Conservation (phyloP, 2,888 invertebrate genomes). For the Nymphalis c-album region DNA sequence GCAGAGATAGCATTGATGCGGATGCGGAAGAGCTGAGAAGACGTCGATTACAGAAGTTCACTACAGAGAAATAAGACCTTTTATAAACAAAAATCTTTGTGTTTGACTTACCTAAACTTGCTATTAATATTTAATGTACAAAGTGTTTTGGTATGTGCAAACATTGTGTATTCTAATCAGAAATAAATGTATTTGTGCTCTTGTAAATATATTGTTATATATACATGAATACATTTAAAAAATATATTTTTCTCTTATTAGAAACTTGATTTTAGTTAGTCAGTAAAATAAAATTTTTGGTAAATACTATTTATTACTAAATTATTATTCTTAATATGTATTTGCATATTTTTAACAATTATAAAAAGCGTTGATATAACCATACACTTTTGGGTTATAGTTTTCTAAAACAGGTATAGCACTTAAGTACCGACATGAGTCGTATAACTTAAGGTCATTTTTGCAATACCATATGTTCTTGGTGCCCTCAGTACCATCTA, state of each 20-base stretch:
- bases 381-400: constrained; percentile 90
- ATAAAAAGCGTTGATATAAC: constrained; percentile 90
- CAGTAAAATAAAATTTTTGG: constrained; percentile 29
- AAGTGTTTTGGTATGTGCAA: constrained; percentile 75
- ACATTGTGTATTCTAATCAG: constrained; percentile 75
- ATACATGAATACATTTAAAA: constrained; percentile 76
- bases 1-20: constrained; percentile 71
- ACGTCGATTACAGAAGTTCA: constrained; percentile 89
- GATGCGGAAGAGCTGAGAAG: constrained; percentile 87
- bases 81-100: constrained; percentile 45
- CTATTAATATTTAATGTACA: constrained; percentile 73
- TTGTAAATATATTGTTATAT: constrained; percentile 80
- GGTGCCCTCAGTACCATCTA: constrained; percentile 78
- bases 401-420: constrained; percentile 86
- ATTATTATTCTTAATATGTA: constrained; percentile 30
- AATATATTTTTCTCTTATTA: constrained; percentile 48
- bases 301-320: constrained; percentile 35
- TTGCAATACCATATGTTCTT: constrained; percentile 92
- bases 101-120: constrained; percentile 65
- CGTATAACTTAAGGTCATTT: constrained; percentile 84
- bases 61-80: constrained; percentile 70
- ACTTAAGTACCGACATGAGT: constrained; percentile 82
- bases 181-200: constrained; percentile 78
- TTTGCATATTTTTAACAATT: constrained; percentile 73
- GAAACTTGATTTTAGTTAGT: constrained; percentile 38